Evolutionary conservation across 2,888 invertebrate species (phyloP), one percentile per base, ranked within the genome.

Genomic region (Acanthosoma haemorrhoidale): DNA sequence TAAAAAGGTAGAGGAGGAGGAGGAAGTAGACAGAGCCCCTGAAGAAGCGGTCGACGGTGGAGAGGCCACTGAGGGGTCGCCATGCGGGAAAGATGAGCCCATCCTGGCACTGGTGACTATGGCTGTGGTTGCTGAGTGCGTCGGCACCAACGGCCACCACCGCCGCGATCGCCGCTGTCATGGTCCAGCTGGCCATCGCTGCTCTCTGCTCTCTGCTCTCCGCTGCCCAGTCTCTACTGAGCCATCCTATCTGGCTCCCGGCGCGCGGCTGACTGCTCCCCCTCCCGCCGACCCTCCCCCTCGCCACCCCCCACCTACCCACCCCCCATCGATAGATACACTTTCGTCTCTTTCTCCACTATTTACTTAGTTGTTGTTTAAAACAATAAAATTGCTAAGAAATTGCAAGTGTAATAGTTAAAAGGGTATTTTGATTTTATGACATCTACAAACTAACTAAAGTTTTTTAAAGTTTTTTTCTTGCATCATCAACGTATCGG

Each of bases 11-110:
- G 77, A 92, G 83, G 81, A 99, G 87, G 59, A 87, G 82, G 64
- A 93, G 76, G 82, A 98, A 95, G 83, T 99, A 99, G 73, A 94
- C 88, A 73, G 90, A 77, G 51, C 98, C 98, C 32, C 99, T 88
- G 72, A 93, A 84, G 74, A 92, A 84, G 74, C 91, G 86, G 78
- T 95, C 94, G 69, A 88, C 85, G 60, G 86, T 80, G 64, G 88
- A 84, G 67, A 94, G 85, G 81, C 90, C 87, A 34, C 87, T 87
- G 76, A 86, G 83, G n/a, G 96, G 96, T 76, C 80, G 79, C 98
- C 98, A 99, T 73, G 90, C 83, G 29, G 96, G 94, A 69, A 99
- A 82, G 75, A 97, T 78, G 72, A 98, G 83, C 57, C 98, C 99
- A 68, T 90, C 87, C 76, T 85, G 84, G 83, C 98, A 99, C 60